phyloP scores from a whole-genome alignment of 92 coral and sea anemone genomes.

The Palythoa heliodiscus region DNA sequence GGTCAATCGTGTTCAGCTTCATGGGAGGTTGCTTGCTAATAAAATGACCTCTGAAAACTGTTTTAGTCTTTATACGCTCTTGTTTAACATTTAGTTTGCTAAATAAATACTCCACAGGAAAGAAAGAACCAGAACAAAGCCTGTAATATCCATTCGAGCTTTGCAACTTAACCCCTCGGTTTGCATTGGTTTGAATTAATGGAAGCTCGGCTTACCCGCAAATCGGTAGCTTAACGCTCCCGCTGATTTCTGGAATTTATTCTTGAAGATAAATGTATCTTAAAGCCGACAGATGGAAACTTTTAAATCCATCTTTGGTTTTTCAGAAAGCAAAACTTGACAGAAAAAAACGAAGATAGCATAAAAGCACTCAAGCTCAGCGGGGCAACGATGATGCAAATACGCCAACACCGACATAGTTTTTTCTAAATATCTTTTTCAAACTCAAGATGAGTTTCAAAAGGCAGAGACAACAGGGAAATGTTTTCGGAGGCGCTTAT shows the following conservation, averaged over 20 bases:
- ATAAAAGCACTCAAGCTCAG: constrained; percentile 20
- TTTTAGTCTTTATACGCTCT: constrained; percentile 34
- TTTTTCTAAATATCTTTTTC: too few species aligned
- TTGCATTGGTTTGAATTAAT: constrained; percentile 44
- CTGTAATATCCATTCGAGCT: constrained; percentile 35
- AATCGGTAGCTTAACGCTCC: constrained; percentile 18
- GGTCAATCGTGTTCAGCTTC: constrained; percentile 14
- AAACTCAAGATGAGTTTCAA: not conserved
- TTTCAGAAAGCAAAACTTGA: constrained; percentile 26
- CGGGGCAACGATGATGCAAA: not conserved
- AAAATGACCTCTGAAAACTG: constrained; percentile 37
- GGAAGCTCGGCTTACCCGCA: constrained; percentile 11
- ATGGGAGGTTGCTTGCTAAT: constrained; percentile 35
- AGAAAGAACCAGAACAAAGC: constrained; percentile 37
- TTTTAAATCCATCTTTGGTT: constrained; percentile 8
- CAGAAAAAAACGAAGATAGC: constrained; percentile 13
- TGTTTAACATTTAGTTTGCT: constrained; percentile 45
- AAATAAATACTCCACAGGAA: constrained; percentile 37
- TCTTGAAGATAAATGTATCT: constrained; percentile 10
- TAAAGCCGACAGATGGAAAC: constrained; percentile 11
- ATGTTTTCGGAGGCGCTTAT: not conserved
- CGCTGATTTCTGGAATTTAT: constrained; percentile 36
- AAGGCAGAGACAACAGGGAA: not conserved
- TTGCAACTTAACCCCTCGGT: constrained; percentile 40
- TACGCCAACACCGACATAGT: not conserved